phyloP scores from a whole-genome alignment of 2,113 vertebrate genomes.

The Hippocampus barbouri region DNA sequence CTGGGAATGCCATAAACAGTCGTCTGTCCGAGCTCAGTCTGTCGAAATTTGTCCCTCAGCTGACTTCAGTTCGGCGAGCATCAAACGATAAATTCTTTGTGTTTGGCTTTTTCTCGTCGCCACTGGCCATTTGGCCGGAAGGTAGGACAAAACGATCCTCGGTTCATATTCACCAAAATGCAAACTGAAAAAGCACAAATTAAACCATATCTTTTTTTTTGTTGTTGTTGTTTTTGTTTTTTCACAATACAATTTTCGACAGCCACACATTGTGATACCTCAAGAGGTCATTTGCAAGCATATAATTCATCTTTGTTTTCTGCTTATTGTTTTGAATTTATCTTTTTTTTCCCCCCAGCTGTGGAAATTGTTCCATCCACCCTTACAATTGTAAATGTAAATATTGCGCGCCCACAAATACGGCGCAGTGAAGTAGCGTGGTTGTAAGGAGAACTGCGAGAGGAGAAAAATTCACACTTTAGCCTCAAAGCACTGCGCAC shows the following conservation, averaged over 20 bases:
- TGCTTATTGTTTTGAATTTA: background rate
- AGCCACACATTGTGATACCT: constrained; percentile 7
- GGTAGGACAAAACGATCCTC: no score
- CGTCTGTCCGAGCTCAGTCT: background rate
- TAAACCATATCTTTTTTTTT: background rate
- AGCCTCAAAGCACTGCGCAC: background rate
- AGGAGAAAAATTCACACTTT: background rate
- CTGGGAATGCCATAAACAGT: background rate
- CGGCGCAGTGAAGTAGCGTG: background rate
- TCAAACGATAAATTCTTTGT: background rate
- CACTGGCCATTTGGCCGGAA: no score
- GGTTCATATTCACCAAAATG: no score
- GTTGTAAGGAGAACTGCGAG: background rate
- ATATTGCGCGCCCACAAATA: constrained; percentile 4
- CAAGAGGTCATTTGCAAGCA: constrained; percentile 1
- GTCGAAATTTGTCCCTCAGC: background rate
- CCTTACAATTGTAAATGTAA: constrained; percentile 13
- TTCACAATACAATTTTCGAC: background rate
- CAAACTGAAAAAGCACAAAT: no score
- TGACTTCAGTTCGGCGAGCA: background rate
- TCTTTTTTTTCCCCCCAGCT: no score
- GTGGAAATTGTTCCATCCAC: constrained; percentile 20
- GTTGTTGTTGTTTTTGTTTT: background rate
- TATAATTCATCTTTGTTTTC: background rate
- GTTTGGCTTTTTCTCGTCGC: background rate